phyloP scores from a whole-genome alignment of 1,140 invertebrate genomes.

The Drosophila sturtevanti region DNA sequence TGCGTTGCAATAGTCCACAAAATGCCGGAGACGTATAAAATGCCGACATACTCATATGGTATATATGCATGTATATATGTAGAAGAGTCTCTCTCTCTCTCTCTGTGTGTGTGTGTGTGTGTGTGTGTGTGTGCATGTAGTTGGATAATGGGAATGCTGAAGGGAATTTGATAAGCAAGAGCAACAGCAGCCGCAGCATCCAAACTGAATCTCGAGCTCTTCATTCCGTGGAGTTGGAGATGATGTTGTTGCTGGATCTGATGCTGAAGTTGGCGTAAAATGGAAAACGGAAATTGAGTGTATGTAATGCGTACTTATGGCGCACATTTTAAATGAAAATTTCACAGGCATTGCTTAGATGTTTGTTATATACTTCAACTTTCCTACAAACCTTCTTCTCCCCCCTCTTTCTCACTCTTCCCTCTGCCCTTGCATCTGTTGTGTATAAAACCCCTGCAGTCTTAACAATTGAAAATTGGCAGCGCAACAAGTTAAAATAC shows the following conservation, averaged over 20 bases:
- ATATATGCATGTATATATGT: not conserved
- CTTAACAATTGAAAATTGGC: constrained; percentile 43
- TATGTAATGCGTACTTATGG: constrained; percentile 78
- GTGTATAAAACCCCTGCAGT: constrained; percentile 1
- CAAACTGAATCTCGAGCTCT: constrained; percentile 37
- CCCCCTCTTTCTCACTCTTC: not conserved
- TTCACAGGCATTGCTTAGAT: constrained; percentile 44
- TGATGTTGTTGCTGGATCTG: not conserved
- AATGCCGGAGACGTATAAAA: constrained; percentile 55
- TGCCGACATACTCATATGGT: constrained; percentile 32
- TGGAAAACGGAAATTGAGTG: constrained; percentile 77
- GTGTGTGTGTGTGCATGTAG: not conserved
- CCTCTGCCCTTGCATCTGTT: not conserved
- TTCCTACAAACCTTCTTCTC: not conserved
- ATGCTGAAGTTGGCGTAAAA: constrained; percentile 29
- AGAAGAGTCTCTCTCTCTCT: no score
- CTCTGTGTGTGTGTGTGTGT: not conserved
- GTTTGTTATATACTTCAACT: not conserved
- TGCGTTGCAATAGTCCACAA: constrained; percentile 43
- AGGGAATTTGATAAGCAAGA: constrained; percentile 42
- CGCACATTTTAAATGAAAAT: constrained; percentile 76
- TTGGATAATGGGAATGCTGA: constrained; percentile 14
- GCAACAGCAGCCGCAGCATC: constrained; percentile 37
- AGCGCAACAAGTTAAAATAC: constrained; percentile 60
- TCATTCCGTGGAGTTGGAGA: not conserved